Percentiles rank a stretch among this genome's conserved stretches.
Conservation (phyloP, 2,797 vertebrate species). For the Tangara arthus region DNA sequence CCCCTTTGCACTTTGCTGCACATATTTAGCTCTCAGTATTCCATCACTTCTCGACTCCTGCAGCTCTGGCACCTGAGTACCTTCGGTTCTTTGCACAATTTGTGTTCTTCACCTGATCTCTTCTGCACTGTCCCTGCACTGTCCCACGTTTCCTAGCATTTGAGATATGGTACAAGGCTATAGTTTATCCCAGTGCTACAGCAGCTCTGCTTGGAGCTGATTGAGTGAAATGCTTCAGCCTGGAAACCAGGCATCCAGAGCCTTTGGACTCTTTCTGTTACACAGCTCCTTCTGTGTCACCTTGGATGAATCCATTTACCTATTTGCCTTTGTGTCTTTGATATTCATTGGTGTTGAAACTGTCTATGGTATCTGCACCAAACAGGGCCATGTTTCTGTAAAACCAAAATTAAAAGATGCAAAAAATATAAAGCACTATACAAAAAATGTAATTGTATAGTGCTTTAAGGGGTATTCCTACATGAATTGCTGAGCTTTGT, state of each 20-base stretch:
- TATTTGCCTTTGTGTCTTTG: neutral
- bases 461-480: neutral
- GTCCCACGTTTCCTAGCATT: neutral
- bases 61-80: neutral
- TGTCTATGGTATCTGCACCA: neutral
- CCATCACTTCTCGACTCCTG: neutral
- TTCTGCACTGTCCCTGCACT: neutral
- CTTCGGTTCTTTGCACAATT: neutral
- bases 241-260: neutral
- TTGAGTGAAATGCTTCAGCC: neutral
- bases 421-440: too few relatives aligned
- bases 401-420: constrained; percentile 19
- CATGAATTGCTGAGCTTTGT: neutral
- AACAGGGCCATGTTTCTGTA: neutral
- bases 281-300: neutral
- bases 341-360: neutral
- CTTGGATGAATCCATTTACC: neutral
- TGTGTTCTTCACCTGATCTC: neutral
- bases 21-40: neutral
- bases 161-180: neutral
- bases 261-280: neutral
- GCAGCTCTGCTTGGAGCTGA: neutral
- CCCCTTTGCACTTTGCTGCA: constrained; percentile 30
- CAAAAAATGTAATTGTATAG: neutral
- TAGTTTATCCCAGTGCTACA: neutral